Conservation (phyloP, 1,140 invertebrate species). For the Tribolium castaneum region DNA sequence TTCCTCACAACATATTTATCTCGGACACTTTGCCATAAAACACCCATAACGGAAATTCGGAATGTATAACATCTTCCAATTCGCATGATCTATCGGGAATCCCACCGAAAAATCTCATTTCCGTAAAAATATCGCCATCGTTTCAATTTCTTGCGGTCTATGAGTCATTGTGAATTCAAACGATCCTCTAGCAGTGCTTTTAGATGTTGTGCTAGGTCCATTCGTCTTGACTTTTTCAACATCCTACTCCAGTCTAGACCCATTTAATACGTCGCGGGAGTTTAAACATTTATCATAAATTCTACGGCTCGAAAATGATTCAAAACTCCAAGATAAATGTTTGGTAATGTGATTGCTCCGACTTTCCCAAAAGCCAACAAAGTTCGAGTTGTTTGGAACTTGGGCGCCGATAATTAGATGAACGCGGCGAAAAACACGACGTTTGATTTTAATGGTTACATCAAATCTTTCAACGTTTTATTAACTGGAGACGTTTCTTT, state of each 20-base stretch:
- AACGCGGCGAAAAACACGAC: constrained; percentile 9
- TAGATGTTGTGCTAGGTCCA: not conserved
- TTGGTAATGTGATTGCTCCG: constrained; percentile 10
- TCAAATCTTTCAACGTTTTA: not conserved
- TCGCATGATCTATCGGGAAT: constrained; percentile 37
- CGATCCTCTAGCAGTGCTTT: not conserved
- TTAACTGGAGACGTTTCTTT: too few relatives aligned
- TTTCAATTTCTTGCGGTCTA: constrained; percentile 37
- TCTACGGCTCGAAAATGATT: constrained; percentile 5
- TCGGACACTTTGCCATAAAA: constrained; percentile 23
- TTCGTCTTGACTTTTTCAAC: constrained; percentile 23
- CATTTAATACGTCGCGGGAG: constrained; percentile 21
- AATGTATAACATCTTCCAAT: constrained; percentile 29
- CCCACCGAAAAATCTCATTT: constrained; percentile 32
- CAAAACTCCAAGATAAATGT: constrained; percentile 16
- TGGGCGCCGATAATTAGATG: not conserved
- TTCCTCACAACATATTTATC: constrained; percentile 4
- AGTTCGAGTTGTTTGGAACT: constrained; percentile 19
- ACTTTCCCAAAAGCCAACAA: not conserved
- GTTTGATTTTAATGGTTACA: constrained; percentile 19
- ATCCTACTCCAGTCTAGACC: constrained; percentile 24
- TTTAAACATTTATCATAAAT: constrained; percentile 38
- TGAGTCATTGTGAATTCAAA: constrained; percentile 29
- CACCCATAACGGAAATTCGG: constrained; percentile 12
- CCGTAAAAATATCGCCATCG: constrained; percentile 15